A percentile compares a stretch with the other conserved stretches of the same genome.
Evolutionary conservation across 2,113 vertebrate genomes (phyloP).

Genomic region (Corynorhinus townsendii): DNA sequence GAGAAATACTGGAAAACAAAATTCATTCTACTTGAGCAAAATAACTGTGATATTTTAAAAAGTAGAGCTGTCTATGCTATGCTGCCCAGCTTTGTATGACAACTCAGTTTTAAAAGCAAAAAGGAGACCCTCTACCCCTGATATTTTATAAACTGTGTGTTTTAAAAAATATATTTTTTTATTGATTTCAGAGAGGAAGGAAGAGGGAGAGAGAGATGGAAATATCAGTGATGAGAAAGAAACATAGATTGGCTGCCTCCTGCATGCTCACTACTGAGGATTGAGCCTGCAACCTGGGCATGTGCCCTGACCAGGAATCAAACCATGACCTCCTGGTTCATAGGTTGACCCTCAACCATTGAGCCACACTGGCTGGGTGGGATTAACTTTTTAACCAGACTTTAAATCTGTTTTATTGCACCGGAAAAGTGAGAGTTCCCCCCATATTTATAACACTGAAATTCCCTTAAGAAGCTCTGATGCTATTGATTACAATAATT

Average conservation of each 20-base stretch:
- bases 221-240: not conserved
- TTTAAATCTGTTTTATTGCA: not conserved
- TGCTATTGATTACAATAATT: not conserved
- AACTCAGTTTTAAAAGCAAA: not conserved
- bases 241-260: not conserved
- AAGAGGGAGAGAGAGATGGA: not conserved
- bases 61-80: not conserved
- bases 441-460: not conserved
- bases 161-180: not conserved
- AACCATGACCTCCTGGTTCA: not conserved
- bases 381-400: not conserved
- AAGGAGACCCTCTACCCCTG: not conserved
- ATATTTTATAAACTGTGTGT: not conserved
- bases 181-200: not conserved
- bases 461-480: constrained; percentile 18
- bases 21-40: not conserved
- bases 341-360: not conserved
- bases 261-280: not conserved
- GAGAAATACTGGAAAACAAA: not conserved
- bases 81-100: not conserved
- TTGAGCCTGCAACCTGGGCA: not conserved
- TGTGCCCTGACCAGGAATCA: not conserved
- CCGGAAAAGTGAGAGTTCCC: not conserved
- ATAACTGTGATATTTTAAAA: constrained; percentile 27
- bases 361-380: not conserved